phyloP scores from a whole-genome alignment of 2,113 vertebrate species.

The Meles meles region DNA sequence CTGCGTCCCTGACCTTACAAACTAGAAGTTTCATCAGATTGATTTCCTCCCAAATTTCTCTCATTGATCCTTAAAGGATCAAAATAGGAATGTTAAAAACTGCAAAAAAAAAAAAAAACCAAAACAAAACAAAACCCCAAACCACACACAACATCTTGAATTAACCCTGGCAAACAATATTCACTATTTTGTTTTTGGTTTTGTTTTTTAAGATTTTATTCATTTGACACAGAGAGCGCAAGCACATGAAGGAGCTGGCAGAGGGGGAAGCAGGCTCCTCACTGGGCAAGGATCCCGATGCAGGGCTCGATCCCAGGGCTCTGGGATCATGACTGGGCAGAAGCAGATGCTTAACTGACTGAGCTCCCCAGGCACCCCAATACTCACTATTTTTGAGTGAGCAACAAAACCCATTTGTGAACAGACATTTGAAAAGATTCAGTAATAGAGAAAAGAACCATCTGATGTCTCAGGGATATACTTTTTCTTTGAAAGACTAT shows the following conservation, averaged over 20 bases:
- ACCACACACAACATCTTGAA: too few relatives aligned
- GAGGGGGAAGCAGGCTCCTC: too few relatives aligned
- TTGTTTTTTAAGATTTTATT: too few relatives aligned
- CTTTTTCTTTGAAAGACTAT: neutral
- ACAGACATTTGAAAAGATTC: neutral
- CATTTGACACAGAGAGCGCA: too few relatives aligned
- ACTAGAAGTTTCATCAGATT: neutral
- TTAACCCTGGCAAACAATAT: too few relatives aligned
- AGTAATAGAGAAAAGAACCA: neutral
- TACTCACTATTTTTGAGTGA: neutral
- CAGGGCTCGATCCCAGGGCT: too few relatives aligned
- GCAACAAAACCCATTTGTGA: neutral
- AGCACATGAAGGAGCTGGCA: too few relatives aligned
- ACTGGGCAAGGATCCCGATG: too few relatives aligned
- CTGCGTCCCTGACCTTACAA: neutral
- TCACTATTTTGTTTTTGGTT: neutral
- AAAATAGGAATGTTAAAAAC: neutral
- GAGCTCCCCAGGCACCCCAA: too few relatives aligned
- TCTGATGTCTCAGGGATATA: neutral
- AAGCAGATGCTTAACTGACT: too few relatives aligned
- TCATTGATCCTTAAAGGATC: neutral
- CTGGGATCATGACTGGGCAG: too few relatives aligned
- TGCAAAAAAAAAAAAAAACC: neutral
- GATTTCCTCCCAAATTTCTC: neutral
- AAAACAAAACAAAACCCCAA: neutral